Evolutionary conservation across 2,888 invertebrate genomes (phyloP), one percentile per base, ranked within the genome.

Genomic region (Drosophila flavopinicola): DNA sequence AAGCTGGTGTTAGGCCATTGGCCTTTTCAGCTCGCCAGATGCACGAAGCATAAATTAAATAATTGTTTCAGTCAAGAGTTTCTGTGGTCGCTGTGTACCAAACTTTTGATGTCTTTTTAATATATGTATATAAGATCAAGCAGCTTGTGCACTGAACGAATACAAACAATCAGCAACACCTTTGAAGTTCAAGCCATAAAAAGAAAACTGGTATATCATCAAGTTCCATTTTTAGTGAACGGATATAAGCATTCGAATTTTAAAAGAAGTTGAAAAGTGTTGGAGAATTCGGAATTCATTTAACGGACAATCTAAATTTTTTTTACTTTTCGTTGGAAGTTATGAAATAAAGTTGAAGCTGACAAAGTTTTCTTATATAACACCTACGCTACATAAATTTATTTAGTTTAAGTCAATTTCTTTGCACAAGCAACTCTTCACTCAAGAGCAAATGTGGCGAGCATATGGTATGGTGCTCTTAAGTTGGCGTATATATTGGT

Each of bases 401-500:
- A 42, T 33, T 29, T 23, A 30, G 38, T 7, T 49, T 29, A 17
- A 30, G 13, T 38, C 13, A 45, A 53, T 39, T 48, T 58, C 11
- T 47, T 7, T 30, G 24, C 9, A 11, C 27, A 39, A 48, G 13
- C 61, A 48, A 29, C 39, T 10, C n/a, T 47, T 15, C 24, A 41
- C 35, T 11, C 42, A 33, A 52, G 38, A 41, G 17, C 10, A 30
- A 48, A 17, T 11, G 13, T 30, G 42, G 25, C 13, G 32, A 53
- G 15, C 42, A 42, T 30, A 44, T 51, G 39, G 59, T 27, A n/a
- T 7, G 44, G 17, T 44, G 48, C 25, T 52, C 35, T 64, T 24
- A 29, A 53, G 29, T 67, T 57, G 61, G 48, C 38, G 53, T 53
- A n/a, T 29, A 47, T 52, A 44, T 47, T 53, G 51, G 52, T 33